A percentile compares a stretch with the other conserved stretches of the same genome.
These are phyloP conservation scores for Pseudococcus jackbeardsleyi DNA, from an alignment of 2,888 invertebrate genomes.

Conservation along the genomic window DNA sequence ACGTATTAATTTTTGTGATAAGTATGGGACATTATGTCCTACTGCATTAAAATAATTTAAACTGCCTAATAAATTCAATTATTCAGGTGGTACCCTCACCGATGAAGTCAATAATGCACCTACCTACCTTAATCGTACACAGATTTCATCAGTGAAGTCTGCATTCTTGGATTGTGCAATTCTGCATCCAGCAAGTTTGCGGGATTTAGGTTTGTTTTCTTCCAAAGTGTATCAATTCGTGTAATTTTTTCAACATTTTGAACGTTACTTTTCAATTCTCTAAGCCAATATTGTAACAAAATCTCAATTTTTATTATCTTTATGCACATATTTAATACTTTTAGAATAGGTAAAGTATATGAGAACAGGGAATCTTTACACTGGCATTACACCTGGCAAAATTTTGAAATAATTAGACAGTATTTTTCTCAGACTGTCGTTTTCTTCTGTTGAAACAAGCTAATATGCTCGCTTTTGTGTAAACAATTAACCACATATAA, in stretches of 20 bases:
- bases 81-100: no score
- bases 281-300: neutral
- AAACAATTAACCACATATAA: constrained; percentile 19
- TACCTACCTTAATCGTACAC: no score
- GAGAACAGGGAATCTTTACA: neutral
- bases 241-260: neutral
- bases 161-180: no score
- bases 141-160: no score
- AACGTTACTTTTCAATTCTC: neutral
- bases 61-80: no score
- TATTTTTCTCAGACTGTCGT: constrained; percentile 51
- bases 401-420: constrained; percentile 25
- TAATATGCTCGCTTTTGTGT: constrained; percentile 28
- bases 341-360: neutral
- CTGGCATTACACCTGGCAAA: neutral
- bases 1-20: no score
- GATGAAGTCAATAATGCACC: no score
- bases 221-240: no score
- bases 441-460: constrained; percentile 15
- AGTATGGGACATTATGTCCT: no score
- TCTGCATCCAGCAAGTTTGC: no score
- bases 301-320: neutral
- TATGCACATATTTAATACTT: neutral
- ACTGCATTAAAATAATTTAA: no score
- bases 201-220: no score